Base-by-base conservation (phyloP, 2,797 vertebrate species). In the Salarias fasciatus region DNA sequence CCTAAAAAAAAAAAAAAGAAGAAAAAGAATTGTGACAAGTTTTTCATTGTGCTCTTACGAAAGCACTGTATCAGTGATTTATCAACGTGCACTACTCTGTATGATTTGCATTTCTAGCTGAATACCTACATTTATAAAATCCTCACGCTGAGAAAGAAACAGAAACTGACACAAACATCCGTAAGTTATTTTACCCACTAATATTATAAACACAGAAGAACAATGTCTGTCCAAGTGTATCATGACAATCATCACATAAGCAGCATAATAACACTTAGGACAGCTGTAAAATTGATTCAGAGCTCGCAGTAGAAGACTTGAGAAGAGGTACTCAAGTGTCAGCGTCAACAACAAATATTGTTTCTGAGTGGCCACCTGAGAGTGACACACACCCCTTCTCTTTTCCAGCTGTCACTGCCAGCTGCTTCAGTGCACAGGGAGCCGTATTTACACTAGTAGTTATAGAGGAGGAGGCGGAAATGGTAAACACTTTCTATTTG, bases 1-100 rank as follows among this genome's bases (percentile, higher is more conserved):
- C 96, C 95, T 97, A 59, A 54, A 75, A 64, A 33, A 35, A 9
- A 6, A 9, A 9, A 35, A 6, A 31, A 11, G 12, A 4, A 38
- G 18, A 48, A 4, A 13, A 52, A 13, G 18, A 2, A 45, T 6
- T 50, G 6, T 29, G 6, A 7, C 13, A n/a, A 6, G 7, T 45
- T 5, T 33, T 8, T 38, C 15, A 46, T 2, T 6, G n/a, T n/a
- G n/a, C n/a, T n/a, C n/a, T n/a, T n/a, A n/a, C n/a, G n/a, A n/a
- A n/a, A n/a, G n/a, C n/a, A n/a, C n/a, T n/a, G 18, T 6, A 5
- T 46, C 4, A 42, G 10, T 2, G 10, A 4, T 13, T 18, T 18
- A 5, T 15, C 14, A 44, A 18, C 42, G 10, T 18, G 11, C 44
- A 43, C 11, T 7, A 29, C 6, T 46, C 44, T 46, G 24, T 10